phyloP scores from a whole-genome alignment of 2,797 vertebrate genomes.

The Heterohyrax brucei region DNA sequence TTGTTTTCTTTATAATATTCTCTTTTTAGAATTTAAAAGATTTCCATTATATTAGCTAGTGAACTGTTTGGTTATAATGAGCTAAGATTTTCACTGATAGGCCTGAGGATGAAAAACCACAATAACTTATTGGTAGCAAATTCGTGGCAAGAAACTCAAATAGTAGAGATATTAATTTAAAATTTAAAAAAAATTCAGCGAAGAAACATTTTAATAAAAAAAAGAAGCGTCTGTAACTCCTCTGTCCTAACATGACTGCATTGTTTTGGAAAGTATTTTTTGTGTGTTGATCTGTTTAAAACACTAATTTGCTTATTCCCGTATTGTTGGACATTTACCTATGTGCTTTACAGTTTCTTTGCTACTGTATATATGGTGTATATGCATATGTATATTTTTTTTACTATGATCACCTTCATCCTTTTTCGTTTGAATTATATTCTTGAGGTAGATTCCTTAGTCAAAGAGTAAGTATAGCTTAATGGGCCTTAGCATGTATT shows the following conservation, averaged over 20 bases:
- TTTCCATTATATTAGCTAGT: background rate
- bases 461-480: background rate
- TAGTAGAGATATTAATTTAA: background rate
- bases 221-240: background rate
- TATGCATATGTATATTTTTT: background rate
- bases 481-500: background rate
- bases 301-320: constrained; percentile 33
- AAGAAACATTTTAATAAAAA: constrained; percentile 5
- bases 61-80: constrained; percentile 25
- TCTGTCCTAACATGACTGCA: background rate
- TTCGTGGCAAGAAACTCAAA: background rate
- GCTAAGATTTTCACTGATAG: background rate
- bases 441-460: background rate
- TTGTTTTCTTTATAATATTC: constrained; percentile 41
- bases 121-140: background rate
- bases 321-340: constrained; percentile 8
- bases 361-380: background rate
- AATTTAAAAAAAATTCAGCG: background rate
- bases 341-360: constrained; percentile 11
- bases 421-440: constrained; percentile 34
- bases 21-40: constrained; percentile 22
- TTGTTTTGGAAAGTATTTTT: background rate
- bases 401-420: background rate
- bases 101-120: background rate
- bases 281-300: background rate